Percentiles rank a stretch among this genome's conserved stretches.
These are phyloP conservation scores for Sebastes minor DNA, from an alignment of 2,797 vertebrate genomes.

Conservation along the genomic window DNA sequence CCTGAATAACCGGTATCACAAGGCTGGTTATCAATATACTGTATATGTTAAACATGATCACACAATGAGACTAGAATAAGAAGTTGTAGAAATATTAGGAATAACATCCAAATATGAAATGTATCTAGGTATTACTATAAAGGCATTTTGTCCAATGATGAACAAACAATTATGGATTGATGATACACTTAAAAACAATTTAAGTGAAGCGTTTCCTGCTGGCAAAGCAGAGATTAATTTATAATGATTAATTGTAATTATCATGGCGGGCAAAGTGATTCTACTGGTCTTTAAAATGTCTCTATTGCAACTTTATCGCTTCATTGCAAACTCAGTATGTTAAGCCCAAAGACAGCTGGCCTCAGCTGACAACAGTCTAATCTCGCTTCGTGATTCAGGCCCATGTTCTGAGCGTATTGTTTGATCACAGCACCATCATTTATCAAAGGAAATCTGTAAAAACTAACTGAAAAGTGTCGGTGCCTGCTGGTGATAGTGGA, in stretches of 20 bases:
- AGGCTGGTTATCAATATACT: neutral
- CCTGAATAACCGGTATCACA: neutral
- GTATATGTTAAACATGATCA: neutral
- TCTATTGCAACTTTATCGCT: neutral
- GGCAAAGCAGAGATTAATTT: neutral
- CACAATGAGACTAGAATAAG: neutral
- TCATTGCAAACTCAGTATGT: neutral
- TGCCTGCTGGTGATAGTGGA: constrained; percentile 46
- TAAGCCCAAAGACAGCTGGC: constrained; percentile 4
- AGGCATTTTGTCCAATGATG: neutral
- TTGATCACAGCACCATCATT: constrained; percentile 39
- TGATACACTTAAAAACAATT: neutral
- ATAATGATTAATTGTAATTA: neutral
- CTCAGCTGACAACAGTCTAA: neutral
- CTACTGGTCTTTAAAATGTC: neutral
- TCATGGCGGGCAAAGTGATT: neutral
- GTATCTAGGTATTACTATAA: neutral
- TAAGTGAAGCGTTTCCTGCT: neutral
- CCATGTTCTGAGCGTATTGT: constrained; percentile 5
- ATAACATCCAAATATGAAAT: neutral
- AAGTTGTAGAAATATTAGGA: neutral
- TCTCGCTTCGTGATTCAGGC: constrained; percentile 39
- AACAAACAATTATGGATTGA: neutral
- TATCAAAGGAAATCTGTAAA: neutral
- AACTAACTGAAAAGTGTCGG: constrained; percentile 42